Base-by-base conservation (phyloP, 1,140 invertebrate species). In the Macrostomum lignano region DNA sequence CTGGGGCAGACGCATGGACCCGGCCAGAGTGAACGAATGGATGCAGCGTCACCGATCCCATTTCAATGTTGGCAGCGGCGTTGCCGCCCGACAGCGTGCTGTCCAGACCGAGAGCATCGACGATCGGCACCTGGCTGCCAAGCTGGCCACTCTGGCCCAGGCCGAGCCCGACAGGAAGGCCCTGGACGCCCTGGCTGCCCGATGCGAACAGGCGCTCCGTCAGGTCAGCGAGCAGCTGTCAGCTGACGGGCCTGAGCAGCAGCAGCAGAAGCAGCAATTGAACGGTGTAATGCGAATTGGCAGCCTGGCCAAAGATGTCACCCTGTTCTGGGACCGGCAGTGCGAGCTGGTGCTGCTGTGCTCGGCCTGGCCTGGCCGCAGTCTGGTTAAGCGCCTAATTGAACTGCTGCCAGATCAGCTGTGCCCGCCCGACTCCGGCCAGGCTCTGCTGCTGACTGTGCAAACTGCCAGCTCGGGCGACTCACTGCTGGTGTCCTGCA, bases 241-340 rank as follows among this genome's bases (percentile, higher is more conserved):
- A 17, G 72, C 76, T 31, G 43, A 43, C 5, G 19, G 19, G 19
- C 3, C 3, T 3, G 26, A 7, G 5, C 15, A 28, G 19, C 3
- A 3, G 3, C n/a, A n/a, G n/a, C n/a, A n/a, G n/a, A n/a, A n/a
- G n/a, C n/a, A n/a, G n/a, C n/a, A n/a, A n/a, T 59, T 96, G 14
- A 79, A 84, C 56, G 82, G 84, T 31, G 82, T 93, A 7, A 91
- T 94, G 79, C 66, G 84, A 34, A 81, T 93, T 3, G 84, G 84
- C 26, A 69, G 76, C 46, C 61, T 94, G 26, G 82, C 84, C 35
- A 93, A 94, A 58, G 73, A 81, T 25, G 63, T 94, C 14, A 56
- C 94, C 28, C 62, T 94, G 3, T 69, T 72, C 36, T 78, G 77
- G 9, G 81, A 93, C 55, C 70, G 70, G 37, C 67, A 70, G 44